Conservation (phyloP, 2,113 vertebrate species). For the Laticauda colubrina region DNA sequence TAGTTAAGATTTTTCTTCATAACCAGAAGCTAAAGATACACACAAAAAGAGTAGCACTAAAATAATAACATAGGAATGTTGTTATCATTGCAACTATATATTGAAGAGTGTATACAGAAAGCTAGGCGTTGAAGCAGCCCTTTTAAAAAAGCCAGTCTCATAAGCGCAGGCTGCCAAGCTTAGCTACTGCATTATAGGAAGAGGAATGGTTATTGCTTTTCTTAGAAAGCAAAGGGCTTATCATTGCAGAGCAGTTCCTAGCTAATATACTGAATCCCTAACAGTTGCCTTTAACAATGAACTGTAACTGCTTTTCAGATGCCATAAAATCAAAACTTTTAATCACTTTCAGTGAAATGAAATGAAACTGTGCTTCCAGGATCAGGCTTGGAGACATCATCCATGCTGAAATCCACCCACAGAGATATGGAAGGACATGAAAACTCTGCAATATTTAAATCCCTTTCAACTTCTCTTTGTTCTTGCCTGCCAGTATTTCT, state of each 20-base stretch:
- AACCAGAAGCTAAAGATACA: neutral
- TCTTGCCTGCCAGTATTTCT: neutral
- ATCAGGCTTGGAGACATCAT: neutral
- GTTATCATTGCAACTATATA: conserved; percentile 3
- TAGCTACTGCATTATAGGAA: conserved; percentile 35
- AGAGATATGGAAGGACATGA: neutral
- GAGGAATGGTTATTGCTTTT: conserved; percentile 25
- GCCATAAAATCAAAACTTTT: neutral
- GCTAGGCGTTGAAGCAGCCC: neutral
- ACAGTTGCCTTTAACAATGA: neutral
- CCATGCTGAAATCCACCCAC: neutral
- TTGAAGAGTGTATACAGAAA: conserved; percentile 24
- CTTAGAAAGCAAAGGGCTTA: neutral
- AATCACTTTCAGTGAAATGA: neutral
- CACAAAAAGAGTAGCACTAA: neutral
- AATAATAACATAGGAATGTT: neutral
- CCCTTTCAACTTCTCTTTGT: neutral
- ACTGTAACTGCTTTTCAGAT: neutral
- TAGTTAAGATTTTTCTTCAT: neutral
- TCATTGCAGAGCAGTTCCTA: neutral
- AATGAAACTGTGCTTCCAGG: neutral
- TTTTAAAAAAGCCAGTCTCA: neutral
- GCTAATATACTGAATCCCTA: neutral
- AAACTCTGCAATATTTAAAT: neutral
- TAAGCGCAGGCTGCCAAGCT: conserved; percentile 40